A percentile compares a stretch with the other conserved stretches of the same genome.
These are phyloP conservation scores for Cyclura pinguis DNA, from an alignment of 2,797 vertebrate genomes.

Conservation along the genomic window DNA sequence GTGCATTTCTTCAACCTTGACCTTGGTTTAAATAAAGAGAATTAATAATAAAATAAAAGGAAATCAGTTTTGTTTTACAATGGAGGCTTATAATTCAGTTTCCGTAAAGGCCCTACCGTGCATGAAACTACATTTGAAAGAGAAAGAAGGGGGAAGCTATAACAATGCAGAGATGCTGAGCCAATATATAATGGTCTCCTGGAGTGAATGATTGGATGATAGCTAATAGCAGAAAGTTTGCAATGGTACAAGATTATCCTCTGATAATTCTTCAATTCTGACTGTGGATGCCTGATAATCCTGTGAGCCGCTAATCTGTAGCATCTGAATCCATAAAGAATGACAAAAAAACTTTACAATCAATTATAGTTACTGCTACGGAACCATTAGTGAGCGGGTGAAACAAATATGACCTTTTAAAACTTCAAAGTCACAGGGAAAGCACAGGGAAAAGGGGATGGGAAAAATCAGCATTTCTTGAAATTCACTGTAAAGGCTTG, in stretches of 20 bases:
- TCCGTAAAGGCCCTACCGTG: slow-evolving; percentile 51
- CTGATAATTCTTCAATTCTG: slow-evolving; percentile 73
- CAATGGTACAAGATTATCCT: slow-evolving; percentile 72
- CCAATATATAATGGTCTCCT: slow-evolving; percentile 70
- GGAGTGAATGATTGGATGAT: slow-evolving; percentile 70
- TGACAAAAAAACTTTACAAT: slow-evolving; percentile 55
- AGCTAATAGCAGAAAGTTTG: slow-evolving; percentile 69
- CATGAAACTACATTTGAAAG: slow-evolving; percentile 71
- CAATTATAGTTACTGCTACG: slow-evolving; percentile 62
- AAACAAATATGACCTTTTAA: slow-evolving; percentile 64
- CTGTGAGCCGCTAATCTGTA: slow-evolving; percentile 65
- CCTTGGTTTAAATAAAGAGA: slow-evolving; percentile 75
- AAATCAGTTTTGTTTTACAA: slow-evolving; percentile 50
- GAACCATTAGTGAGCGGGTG: slow-evolving; percentile 58
- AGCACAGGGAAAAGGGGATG: not conserved
- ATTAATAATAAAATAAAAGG: slow-evolving; percentile 62
- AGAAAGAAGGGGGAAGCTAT: slow-evolving; percentile 58
- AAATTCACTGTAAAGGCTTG: slow-evolving; percentile 49
- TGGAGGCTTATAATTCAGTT: slow-evolving; percentile 56
- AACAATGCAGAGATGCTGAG: slow-evolving; percentile 67
- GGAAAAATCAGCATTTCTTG: not conserved
- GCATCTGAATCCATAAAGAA: slow-evolving; percentile 73
- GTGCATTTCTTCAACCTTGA: slow-evolving; percentile 59
- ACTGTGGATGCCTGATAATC: slow-evolving; percentile 72
- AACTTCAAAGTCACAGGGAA: slow-evolving; percentile 63